A percentile compares a stretch with the other conserved stretches of the same genome.
These are phyloP conservation scores for Scaptomyza tumidula DNA, from an alignment of 2,888 invertebrate species.

Conservation along the genomic window DNA sequence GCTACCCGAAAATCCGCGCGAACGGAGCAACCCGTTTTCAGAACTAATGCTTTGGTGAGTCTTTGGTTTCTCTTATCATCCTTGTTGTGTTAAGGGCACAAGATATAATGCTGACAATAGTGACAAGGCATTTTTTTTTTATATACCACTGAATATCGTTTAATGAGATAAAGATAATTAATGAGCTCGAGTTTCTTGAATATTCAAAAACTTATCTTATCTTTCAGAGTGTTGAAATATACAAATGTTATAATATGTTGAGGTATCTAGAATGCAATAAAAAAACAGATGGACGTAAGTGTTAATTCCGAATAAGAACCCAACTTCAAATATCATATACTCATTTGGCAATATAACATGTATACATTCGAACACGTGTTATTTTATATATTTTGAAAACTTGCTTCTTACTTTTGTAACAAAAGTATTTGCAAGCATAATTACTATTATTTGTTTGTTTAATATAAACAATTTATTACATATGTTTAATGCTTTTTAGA, in stretches of 20 bases:
- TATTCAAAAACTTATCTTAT: slow-evolving; percentile 34
- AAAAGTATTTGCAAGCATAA: background rate
- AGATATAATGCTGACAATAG: background rate
- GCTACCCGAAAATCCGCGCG: slow-evolving; percentile 85
- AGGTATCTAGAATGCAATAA: slow-evolving; percentile 1
- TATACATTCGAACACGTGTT: background rate
- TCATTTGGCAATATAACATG: background rate
- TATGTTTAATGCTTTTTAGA: background rate
- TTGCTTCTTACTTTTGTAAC: too few relatives aligned
- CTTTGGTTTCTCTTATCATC: background rate
- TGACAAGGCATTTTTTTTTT: slow-evolving; percentile 7
- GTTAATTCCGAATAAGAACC: background rate
- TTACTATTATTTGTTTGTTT: background rate
- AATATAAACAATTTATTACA: background rate
- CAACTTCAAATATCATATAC: background rate
- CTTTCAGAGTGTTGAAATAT: slow-evolving; percentile 17
- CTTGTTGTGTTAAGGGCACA: background rate
- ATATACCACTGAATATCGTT: background rate
- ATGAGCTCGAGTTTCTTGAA: slow-evolving; percentile 3
- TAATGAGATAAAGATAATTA: background rate
- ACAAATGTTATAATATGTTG: slow-evolving; percentile 2
- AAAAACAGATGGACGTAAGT: slow-evolving; percentile 8
- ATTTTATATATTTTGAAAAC: too few relatives aligned
- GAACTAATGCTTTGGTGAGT: slow-evolving; percentile 87
- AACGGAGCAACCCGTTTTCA: slow-evolving; percentile 87